Conservation (phyloP, 2,113 vertebrate genomes). For the Chloroceryle aenea region DNA sequence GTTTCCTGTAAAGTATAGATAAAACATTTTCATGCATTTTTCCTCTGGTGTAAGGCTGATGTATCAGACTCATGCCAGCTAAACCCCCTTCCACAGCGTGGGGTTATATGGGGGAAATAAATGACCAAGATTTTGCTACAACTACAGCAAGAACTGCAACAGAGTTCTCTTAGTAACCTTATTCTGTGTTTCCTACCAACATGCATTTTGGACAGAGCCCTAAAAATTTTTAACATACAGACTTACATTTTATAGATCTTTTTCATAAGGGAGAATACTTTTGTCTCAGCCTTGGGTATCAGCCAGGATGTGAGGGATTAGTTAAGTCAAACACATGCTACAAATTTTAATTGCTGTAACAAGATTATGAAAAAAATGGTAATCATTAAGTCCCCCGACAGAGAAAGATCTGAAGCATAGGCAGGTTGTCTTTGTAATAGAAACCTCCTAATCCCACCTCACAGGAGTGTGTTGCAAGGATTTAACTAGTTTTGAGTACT, state of each 20-base stretch:
- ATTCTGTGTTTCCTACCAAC: neutral
- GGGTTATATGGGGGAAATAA: neutral
- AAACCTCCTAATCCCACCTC: neutral
- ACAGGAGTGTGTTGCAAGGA: neutral
- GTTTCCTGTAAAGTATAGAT: neutral
- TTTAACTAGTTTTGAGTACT: neutral
- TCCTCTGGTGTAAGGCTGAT: neutral
- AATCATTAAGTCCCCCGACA: neutral
- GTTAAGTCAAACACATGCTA: slow-evolving; percentile 10
- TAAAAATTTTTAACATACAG: neutral
- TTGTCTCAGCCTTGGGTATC: neutral
- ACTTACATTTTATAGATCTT: neutral
- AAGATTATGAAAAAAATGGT: neutral
- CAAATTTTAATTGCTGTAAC: slow-evolving; percentile 50
- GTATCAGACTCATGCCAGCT: neutral
- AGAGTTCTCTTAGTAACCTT: neutral
- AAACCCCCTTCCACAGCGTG: neutral
- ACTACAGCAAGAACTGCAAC: neutral
- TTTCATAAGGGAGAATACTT: neutral
- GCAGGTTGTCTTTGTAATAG: neutral
- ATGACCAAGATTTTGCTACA: neutral
- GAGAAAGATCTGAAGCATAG: neutral
- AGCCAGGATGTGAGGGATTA: neutral
- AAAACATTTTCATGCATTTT: neutral
- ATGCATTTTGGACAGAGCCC: neutral